A percentile compares a stretch with the other conserved stretches of the same genome.
Conservation (phyloP, 2,797 vertebrate genomes). For the Tolypeutes matacus region DNA sequence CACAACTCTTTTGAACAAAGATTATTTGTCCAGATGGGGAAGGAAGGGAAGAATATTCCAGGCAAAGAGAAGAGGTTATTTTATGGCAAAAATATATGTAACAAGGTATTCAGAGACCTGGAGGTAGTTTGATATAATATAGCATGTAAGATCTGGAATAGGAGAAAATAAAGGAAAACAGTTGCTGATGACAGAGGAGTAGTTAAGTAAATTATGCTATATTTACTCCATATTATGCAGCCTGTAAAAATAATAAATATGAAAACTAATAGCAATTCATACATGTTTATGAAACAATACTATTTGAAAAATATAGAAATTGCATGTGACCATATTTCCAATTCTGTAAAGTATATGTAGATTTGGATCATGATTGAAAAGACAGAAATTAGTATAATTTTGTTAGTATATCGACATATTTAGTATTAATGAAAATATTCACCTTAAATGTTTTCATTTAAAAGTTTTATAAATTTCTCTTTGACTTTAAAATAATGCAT, state of each 20-base stretch:
- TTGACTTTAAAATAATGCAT: constrained; percentile 41
- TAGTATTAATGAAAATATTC: constrained; percentile 35
- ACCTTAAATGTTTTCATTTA: constrained; percentile 60
- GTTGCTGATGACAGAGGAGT: background rate
- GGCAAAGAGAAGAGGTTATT: constrained; percentile 35
- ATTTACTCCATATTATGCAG: constrained; percentile 41
- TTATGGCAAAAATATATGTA: constrained; percentile 22
- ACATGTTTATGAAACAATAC: constrained; percentile 18
- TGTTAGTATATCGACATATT: constrained; percentile 14
- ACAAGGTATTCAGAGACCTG: background rate
- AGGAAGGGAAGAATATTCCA: background rate
- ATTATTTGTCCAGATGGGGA: background rate
- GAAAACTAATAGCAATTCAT: constrained; percentile 41
- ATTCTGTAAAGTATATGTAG: constrained; percentile 23
- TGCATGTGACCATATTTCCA: background rate
- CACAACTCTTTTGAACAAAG: constrained; percentile 52
- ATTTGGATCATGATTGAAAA: constrained; percentile 40
- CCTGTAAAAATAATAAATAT: constrained; percentile 44
- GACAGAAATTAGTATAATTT: constrained; percentile 58
- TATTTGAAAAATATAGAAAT: constrained; percentile 45
- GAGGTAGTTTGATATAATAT: constrained; percentile 36
- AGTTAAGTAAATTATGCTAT: constrained; percentile 9
- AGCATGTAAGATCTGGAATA: background rate
- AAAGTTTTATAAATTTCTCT: constrained; percentile 46
- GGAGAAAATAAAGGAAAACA: constrained; percentile 52